Conservation (phyloP, 2,888 invertebrate species). For the Machimus rusticus region DNA sequence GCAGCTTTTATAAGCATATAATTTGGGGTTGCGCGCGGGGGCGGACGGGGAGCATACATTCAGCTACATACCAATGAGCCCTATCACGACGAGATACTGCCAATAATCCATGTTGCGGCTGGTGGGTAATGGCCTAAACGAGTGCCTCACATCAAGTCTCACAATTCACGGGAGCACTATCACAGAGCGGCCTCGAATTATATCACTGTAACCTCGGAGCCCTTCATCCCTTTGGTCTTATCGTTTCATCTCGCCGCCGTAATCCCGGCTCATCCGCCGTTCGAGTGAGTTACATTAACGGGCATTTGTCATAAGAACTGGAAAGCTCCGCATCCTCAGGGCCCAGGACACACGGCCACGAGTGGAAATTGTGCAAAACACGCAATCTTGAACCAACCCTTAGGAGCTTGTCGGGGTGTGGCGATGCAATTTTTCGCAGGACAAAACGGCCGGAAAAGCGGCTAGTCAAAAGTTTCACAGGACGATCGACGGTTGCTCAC, state of each 20-base stretch:
- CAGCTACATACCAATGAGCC: conserved; percentile 11
- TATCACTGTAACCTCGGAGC: background rate
- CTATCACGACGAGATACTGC: conserved; percentile 27
- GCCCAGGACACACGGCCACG: background rate
- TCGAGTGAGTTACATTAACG: background rate
- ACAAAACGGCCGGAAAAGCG: background rate
- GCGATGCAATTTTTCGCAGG: background rate
- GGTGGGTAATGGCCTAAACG: background rate
- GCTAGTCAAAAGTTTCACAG: background rate
- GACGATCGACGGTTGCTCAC: background rate
- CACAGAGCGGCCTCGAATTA: background rate
- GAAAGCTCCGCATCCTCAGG: conserved; percentile 14
- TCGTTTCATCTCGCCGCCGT: background rate
- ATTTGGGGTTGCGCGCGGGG: background rate
- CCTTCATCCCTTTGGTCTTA: background rate
- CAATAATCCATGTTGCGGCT: conserved; percentile 34
- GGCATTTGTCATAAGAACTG: background rate
- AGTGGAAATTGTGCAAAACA: background rate
- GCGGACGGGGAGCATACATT: background rate
- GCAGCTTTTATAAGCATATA: background rate
- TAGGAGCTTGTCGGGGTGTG: conserved; percentile 34
- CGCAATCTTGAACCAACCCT: background rate
- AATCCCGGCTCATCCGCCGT: background rate
- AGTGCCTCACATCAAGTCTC: conserved; percentile 16
- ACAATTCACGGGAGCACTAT: background rate